Percentiles rank a stretch among this genome's conserved stretches.
Evolutionary conservation across 2,888 invertebrate genomes (phyloP).

Genomic region (Heliconius charithonia): DNA sequence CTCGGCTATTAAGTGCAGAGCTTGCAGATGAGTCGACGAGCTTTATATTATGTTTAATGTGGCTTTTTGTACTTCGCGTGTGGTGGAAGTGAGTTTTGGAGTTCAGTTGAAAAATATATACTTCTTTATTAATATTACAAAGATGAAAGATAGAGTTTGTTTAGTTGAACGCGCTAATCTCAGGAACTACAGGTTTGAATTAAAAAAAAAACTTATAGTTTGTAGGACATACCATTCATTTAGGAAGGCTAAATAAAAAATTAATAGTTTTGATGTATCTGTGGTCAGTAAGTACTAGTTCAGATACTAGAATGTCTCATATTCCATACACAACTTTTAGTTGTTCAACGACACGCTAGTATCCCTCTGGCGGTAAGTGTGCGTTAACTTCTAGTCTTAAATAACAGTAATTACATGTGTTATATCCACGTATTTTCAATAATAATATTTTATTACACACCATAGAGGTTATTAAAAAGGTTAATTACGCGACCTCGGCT

Average conservation of each 20-base stretch:
- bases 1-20: constrained; percentile 68
- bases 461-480: constrained; percentile 13
- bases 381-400: neutral
- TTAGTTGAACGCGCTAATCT: no score
- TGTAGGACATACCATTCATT: no score
- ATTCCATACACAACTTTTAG: no score
- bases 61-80: neutral
- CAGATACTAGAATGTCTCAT: no score
- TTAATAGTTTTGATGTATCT: no score
- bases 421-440: neutral
- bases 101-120: neutral
- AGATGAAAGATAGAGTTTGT: no score
- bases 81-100: neutral
- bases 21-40: constrained; percentile 27
- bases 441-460: constrained; percentile 7
- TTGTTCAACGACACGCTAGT: no score
- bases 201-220: no score
- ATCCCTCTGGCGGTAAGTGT: no score
- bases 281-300: no score
- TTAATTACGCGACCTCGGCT: constrained; percentile 18
- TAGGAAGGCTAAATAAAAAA: neutral
- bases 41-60: constrained; percentile 2
- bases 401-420: neutral
- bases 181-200: no score
- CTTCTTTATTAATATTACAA: neutral